Evolutionary conservation across 1,140 invertebrate species (phyloP), one percentile per base, ranked within the genome.

Genomic region (Onthophagus taurus): DNA sequence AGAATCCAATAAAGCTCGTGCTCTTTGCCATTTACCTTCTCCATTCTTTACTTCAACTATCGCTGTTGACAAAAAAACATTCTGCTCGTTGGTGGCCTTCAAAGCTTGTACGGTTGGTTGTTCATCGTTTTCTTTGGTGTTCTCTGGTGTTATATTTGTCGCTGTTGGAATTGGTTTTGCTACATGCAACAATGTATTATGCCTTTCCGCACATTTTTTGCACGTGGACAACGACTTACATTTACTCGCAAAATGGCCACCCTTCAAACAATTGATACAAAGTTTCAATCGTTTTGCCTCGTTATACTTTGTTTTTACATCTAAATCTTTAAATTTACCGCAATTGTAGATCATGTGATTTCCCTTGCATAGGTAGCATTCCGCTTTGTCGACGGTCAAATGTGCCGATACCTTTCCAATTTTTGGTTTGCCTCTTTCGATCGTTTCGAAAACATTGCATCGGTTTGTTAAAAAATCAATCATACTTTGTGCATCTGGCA

Each of bases 121-220:
- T 3, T 34, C 11, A 3, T 34, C 12, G 5, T 13, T 14, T 4
- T 34, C 49, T 31, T 9, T 44, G 42, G 3, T 26, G 24, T 18
- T 38, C 49, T 14, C 44, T 31, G 26, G 50, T 51, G 11, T 51
- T 49, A 39, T 47, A 24, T 34, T 34, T 34, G 31, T 7, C 11
- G 13, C 11, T 11, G 6, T 34, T 34, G 4, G 19, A 18, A 4
- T 17, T 34, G 11, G 12, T 34, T 13, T 34, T 2, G 16, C 19
- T 17, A 3, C 3, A 3, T 14, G 11, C 14, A 14, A 34, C 33
- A 34, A 34, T n/a, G n/a, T n/a, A n/a, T n/a, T n/a, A n/a, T n/a
- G n/a, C n/a, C n/a, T n/a, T n/a, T n/a, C n/a, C n/a, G n/a, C n/a
- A n/a, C n/a, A n/a, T n/a, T n/a, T n/a, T n/a, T n/a, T n/a, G n/a